phyloP scores from a whole-genome alignment of 2,888 invertebrate species.

The Hyppa rectilinea region DNA sequence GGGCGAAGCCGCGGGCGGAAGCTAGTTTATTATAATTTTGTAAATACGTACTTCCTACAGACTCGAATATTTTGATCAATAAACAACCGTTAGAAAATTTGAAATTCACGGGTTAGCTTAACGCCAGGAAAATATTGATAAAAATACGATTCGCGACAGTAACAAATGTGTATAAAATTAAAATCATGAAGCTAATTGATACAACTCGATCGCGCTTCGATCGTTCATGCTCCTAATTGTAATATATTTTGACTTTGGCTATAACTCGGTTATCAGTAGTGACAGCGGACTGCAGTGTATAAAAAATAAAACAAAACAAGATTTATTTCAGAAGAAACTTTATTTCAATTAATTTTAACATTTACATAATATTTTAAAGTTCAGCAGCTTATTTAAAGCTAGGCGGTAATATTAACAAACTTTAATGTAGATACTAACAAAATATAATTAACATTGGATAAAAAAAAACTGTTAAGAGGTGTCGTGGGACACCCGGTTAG shows the following conservation, averaged over 20 bases:
- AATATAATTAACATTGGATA: background rate
- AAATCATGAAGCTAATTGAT: too few species aligned
- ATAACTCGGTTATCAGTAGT: background rate
- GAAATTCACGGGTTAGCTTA: too few species aligned
- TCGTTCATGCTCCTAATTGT: background rate
- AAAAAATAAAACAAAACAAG: constrained; percentile 12
- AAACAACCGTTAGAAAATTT: too few species aligned
- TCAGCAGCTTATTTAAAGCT: constrained; percentile 11
- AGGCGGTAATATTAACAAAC: background rate
- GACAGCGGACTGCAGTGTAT: background rate
- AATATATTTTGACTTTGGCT: background rate
- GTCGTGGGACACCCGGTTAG: background rate
- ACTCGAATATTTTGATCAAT: too few species aligned
- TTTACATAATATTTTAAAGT: constrained; percentile 19
- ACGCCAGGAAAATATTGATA: too few species aligned
- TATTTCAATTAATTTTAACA: constrained; percentile 16
- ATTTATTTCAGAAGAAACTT: background rate
- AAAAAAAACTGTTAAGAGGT: background rate
- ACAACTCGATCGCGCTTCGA: too few species aligned
- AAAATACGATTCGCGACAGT: too few species aligned
- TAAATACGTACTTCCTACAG: too few species aligned
- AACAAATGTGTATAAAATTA: too few species aligned
- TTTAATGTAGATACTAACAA: background rate
- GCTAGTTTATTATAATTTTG: too few species aligned
- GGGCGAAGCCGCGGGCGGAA: too few species aligned